Conservation (phyloP, 2,888 invertebrate species). For the Ptilodon capucinus region DNA sequence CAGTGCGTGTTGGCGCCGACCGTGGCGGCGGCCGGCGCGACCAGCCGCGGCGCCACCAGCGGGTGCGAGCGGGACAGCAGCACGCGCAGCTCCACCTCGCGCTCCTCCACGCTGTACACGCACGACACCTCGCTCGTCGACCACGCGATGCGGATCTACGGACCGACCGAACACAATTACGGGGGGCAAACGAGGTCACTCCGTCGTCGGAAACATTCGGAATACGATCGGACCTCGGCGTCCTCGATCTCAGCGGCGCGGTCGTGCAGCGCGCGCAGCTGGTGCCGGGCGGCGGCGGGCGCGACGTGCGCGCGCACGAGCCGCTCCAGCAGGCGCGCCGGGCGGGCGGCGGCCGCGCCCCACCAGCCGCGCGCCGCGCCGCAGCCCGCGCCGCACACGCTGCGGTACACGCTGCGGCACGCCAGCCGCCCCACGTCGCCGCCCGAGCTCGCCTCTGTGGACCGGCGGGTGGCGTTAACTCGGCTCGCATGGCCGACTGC, state of each 20-base stretch:
- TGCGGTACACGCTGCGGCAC: slow-evolving; percentile 84
- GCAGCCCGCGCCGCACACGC: slow-evolving; percentile 86
- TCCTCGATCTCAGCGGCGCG: slow-evolving; percentile 28
- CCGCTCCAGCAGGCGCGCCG: slow-evolving; percentile 54
- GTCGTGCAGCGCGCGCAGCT: slow-evolving; percentile 26
- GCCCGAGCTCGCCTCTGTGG: slow-evolving; percentile 10
- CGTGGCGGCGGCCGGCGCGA: slow-evolving; percentile 22
- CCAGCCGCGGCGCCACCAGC: slow-evolving; percentile 71
- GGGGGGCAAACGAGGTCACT: too few species aligned
- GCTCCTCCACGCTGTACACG: slow-evolving; percentile 91
- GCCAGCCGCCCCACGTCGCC: slow-evolving; percentile 84
- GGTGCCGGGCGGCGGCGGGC: slow-evolving; percentile 30
- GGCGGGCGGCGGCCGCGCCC: slow-evolving; percentile 83
- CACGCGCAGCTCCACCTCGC: slow-evolving; percentile 90
- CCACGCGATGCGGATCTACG: slow-evolving; percentile 87
- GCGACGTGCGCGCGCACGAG: slow-evolving; percentile 80
- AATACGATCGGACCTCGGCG: slow-evolving; percentile 29
- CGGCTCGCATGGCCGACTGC: background rate
- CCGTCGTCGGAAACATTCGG: too few species aligned
- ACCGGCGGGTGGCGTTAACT: too few species aligned
- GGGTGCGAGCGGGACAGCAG: slow-evolving; percentile 93
- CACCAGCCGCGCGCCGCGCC: slow-evolving; percentile 87
- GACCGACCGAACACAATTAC: too few species aligned
- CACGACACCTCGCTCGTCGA: slow-evolving; percentile 91
- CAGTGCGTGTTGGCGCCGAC: slow-evolving; percentile 47